These are phyloP conservation scores for Drosophila neotestacea DNA, from an alignment of 2,888 invertebrate genomes.

Conservation along the genomic window DNA sequence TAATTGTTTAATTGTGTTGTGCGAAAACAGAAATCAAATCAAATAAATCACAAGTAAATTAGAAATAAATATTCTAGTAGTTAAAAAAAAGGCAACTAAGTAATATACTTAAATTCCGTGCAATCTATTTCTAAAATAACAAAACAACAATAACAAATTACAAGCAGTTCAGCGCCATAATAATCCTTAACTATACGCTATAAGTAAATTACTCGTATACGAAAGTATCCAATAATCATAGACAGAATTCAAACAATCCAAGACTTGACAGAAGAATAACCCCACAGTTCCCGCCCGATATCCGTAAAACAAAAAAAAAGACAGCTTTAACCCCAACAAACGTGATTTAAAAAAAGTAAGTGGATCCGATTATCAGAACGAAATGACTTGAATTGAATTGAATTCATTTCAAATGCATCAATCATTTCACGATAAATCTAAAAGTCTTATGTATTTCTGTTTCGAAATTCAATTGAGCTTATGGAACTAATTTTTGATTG, in stretches of 20 bases:
- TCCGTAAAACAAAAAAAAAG: conserved; percentile 1
- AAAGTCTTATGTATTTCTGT: conserved; percentile 21
- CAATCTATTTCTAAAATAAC: conserved; percentile 81
- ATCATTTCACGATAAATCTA: conserved; percentile 54
- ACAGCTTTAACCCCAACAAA: conserved; percentile 31
- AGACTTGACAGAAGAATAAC: conserved; percentile 45
- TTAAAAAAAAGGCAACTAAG: conserved; percentile 58
- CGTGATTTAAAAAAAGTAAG: conserved; percentile 69
- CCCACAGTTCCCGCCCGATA: background rate
- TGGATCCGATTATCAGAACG: conserved; percentile 51
- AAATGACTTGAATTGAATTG: conserved; percentile 32
- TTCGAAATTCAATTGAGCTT: conserved; percentile 57
- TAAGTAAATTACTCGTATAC: conserved; percentile 36
- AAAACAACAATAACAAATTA: conserved; percentile 30
- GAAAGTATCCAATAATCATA: conserved; percentile 6
- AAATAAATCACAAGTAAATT: conserved; percentile 44
- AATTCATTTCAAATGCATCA: conserved; percentile 62
- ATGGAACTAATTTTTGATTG: conserved; percentile 75
- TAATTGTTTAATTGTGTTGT: conserved; percentile 76
- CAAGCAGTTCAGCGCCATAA: conserved; percentile 47
- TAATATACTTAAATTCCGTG: conserved; percentile 73
- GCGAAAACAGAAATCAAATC: conserved; percentile 37
- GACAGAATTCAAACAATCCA: conserved; percentile 22
- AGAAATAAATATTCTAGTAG: conserved; percentile 71
- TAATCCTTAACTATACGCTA: conserved; percentile 36